Conservation (phyloP, 2,888 invertebrate genomes). For the Ectemnius lituratus region DNA sequence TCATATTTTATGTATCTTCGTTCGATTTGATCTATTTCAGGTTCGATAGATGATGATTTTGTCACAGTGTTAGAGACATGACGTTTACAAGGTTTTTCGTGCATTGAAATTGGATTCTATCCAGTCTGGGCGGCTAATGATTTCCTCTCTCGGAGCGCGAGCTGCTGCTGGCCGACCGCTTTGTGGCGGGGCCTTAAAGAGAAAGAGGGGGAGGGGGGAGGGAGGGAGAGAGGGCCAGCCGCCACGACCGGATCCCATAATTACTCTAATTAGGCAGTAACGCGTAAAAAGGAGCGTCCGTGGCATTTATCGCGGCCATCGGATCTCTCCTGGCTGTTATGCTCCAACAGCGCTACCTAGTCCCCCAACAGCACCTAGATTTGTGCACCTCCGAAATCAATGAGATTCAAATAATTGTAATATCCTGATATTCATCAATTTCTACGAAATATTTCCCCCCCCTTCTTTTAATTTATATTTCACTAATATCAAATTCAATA, state of each 20-base stretch:
- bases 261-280: constrained; percentile 57
- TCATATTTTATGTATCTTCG: too few relatives aligned
- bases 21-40: too few relatives aligned
- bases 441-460: too few relatives aligned
- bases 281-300: constrained; percentile 51
- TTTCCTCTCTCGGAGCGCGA: not conserved
- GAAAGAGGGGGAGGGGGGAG: constrained; percentile 3
- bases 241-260: constrained; percentile 53
- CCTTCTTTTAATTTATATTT: too few relatives aligned
- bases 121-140: not conserved
- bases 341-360: too few relatives aligned
- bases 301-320: constrained; percentile 51
- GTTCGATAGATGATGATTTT: too few relatives aligned
- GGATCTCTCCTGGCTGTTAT: too few relatives aligned
- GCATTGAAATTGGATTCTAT: not conserved
- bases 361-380: too few relatives aligned
- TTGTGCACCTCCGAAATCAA: too few relatives aligned
- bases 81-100: not conserved
- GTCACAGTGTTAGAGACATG: not conserved
- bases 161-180: not conserved
- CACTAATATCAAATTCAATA: too few relatives aligned
- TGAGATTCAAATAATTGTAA: too few relatives aligned
- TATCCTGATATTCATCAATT: too few relatives aligned
- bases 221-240: constrained; percentile 12
- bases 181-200: constrained; percentile 13